Evolutionary conservation across 2,797 vertebrate species (phyloP).

Genomic region (Gymnoscopelus microlampas): DNA sequence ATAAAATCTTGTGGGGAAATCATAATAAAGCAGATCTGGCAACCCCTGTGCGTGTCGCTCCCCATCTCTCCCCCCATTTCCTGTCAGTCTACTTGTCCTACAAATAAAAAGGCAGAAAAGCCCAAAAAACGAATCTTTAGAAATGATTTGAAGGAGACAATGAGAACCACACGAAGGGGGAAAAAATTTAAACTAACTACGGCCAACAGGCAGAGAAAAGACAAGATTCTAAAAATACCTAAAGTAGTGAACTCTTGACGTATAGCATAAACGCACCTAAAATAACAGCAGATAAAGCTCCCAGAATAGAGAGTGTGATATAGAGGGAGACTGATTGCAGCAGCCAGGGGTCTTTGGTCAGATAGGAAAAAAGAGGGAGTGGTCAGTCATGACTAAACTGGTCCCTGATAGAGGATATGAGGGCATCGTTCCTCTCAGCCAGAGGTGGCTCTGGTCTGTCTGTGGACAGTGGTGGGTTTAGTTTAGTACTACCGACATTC

Average conservation of each 20-base stretch:
- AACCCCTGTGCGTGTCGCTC: too few species aligned
- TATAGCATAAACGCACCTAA: slow-evolving; percentile 64
- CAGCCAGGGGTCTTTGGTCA: slow-evolving; percentile 24
- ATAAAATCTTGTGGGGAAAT: too few species aligned
- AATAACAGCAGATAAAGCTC: slow-evolving; percentile 76
- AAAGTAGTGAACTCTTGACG: slow-evolving; percentile 57
- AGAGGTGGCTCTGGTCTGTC: slow-evolving; percentile 20
- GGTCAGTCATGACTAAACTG: slow-evolving; percentile 10
- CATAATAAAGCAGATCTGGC: too few species aligned
- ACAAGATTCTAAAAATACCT: slow-evolving; percentile 56
- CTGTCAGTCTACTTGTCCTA: too few species aligned
- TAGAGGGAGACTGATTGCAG: slow-evolving; percentile 61
- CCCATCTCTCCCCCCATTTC: too few species aligned
- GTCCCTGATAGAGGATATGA: slow-evolving; percentile 4
- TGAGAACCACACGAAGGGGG: too few species aligned
- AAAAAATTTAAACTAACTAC: slow-evolving; percentile 8
- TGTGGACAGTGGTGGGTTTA: too few species aligned
- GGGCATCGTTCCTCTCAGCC: slow-evolving; percentile 29
- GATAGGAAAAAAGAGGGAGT: slow-evolving; percentile 21
- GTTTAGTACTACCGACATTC: too few species aligned
- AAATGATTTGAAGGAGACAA: too few species aligned
- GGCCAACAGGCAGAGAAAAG: slow-evolving; percentile 37
- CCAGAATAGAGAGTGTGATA: slow-evolving; percentile 71
- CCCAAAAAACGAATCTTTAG: too few species aligned
- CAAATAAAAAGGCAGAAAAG: too few species aligned